Conservation (phyloP, 2,888 invertebrate species). For the Cryptus armator region DNA sequence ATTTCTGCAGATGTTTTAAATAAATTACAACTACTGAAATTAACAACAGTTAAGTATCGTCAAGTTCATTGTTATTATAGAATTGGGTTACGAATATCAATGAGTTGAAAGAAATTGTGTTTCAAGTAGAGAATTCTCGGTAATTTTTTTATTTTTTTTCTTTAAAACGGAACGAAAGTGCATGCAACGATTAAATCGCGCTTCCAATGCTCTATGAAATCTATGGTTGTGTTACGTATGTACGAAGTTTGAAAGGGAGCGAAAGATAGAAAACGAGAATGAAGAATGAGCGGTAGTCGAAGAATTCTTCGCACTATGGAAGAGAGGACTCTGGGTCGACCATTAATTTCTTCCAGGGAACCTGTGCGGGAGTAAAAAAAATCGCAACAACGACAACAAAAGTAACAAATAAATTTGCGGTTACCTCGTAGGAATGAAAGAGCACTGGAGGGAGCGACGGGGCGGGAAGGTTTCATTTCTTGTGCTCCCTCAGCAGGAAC, state of each 20-base stretch:
- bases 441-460: neutral
- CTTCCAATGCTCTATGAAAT: neutral
- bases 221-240: neutral
- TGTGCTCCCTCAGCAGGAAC: slow-evolving; percentile 28
- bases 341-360: slow-evolving; percentile 58
- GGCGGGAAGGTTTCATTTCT: slow-evolving; percentile 32
- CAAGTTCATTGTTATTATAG: too few relatives aligned
- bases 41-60: too few relatives aligned
- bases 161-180: too few relatives aligned
- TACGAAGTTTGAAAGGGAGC: neutral
- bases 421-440: slow-evolving; percentile 42
- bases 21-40: too few relatives aligned
- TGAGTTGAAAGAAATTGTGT: too few relatives aligned
- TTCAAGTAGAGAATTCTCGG: too few relatives aligned
- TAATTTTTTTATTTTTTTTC: too few relatives aligned
- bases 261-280: neutral
- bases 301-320: slow-evolving; percentile 4
- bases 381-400: slow-evolving; percentile 6
- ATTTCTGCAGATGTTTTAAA: too few relatives aligned
- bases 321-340: slow-evolving; percentile 28
- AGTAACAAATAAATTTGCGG: slow-evolving; percentile 59
- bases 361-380: slow-evolving; percentile 14
- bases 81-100: too few relatives aligned
- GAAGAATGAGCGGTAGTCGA: slow-evolving; percentile 37
- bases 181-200: neutral